Base-by-base conservation (phyloP, 2,888 invertebrate genomes). In the Parascotia fuliginaria region DNA sequence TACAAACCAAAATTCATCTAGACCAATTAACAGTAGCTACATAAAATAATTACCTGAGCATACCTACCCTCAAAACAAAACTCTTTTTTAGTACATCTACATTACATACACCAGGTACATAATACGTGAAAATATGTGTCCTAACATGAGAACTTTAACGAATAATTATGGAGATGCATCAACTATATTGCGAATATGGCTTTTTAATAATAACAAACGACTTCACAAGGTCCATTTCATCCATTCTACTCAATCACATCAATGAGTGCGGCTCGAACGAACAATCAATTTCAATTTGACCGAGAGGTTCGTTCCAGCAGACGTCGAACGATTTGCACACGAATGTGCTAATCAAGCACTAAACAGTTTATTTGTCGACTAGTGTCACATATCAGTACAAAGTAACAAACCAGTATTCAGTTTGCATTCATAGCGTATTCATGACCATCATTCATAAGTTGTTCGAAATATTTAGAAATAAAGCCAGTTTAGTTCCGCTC, bases 291-390 rank as follows among this genome's bases (percentile, higher is more conserved):
- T 82, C 84, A 89, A 90, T 89, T 76, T 81, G 70, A 60, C 56
- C 72, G 61, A 58, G 68, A 65, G 56, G 61, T 70, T 65, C 60
- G 49, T 41, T 33, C 57, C 41, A n/a, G n/a, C n/a, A 46, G 42
- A 48, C 74, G 75, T 68, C 60, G 70, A 80, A 72, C 80, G 84
- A 81, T 89, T 89, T 85, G 89, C 89, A 81, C 83, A 88, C 84
- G 87, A n/a, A 85, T 81, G 81, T 81, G 89, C 88, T 92, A 90
- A 92, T 89, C 82, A 89, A 87, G 85, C 86, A 83, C 87, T 90
- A 90, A 89, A 90, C 79, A 84, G 81, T 79, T 73, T 81, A 75
- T 83, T 83, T 81, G 81, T 75, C 75, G 78, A 76, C 69, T 73
- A 69, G 79, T 81, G 83, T 83, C 83, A 79, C 72, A 73, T 75